Conservation (phyloP, 2,113 vertebrate genomes). For the Desmodus rotundus region DNA sequence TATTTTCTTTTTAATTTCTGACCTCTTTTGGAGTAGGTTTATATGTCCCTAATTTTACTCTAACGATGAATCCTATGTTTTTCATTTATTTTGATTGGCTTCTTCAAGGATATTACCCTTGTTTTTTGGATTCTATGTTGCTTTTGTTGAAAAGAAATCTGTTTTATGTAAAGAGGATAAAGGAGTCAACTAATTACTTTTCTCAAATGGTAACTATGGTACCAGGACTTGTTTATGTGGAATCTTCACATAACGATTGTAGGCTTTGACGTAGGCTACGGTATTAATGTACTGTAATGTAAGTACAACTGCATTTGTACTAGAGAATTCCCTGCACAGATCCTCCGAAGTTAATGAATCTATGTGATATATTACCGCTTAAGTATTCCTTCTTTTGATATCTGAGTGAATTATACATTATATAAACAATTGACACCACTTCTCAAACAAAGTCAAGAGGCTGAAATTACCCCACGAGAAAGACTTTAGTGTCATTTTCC, state of each 20-base stretch:
- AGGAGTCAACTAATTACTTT: constrained; percentile 36
- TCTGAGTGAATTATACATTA: neutral
- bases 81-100: constrained; percentile 6
- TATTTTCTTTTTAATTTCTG: neutral
- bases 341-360: constrained; percentile 59
- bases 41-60: neutral
- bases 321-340: constrained; percentile 25
- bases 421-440: constrained; percentile 61
- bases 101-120: neutral
- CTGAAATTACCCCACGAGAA: neutral
- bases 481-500: constrained; percentile 34
- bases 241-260: constrained; percentile 53
- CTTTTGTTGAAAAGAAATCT: constrained; percentile 6
- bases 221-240: constrained; percentile 37
- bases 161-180: constrained; percentile 36
- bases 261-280: constrained; percentile 35
- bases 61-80: neutral
- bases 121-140: neutral
- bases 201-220: constrained; percentile 60
- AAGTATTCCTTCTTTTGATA: constrained; percentile 47
- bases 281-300: constrained; percentile 17
- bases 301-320: constrained; percentile 34
- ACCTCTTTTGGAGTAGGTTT: neutral
- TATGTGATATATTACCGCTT: constrained; percentile 51
- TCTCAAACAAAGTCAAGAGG: constrained; percentile 18